Evolutionary conservation across 2,888 invertebrate genomes (phyloP).

Genomic region (Notodonta ziczac): DNA sequence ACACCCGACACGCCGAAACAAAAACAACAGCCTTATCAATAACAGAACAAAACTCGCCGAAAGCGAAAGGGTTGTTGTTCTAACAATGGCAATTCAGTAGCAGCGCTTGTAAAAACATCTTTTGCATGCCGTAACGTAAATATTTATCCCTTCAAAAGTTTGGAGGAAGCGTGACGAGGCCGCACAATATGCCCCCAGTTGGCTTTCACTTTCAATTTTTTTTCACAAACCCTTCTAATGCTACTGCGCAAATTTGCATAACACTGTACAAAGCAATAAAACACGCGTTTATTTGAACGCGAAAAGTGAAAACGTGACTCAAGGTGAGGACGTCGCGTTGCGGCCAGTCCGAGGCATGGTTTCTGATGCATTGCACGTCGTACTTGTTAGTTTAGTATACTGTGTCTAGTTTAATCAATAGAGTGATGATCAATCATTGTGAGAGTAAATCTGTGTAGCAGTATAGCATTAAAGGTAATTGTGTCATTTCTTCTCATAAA

Average conservation of each 20-base stretch:
- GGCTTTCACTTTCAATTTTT: constrained; percentile 80
- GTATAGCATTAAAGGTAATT: background rate
- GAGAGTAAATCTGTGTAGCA: background rate
- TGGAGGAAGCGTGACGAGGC: constrained; percentile 68
- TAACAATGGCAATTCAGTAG: constrained; percentile 80
- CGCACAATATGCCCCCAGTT: constrained; percentile 73
- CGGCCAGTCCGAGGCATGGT: constrained; percentile 70
- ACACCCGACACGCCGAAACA: constrained; percentile 35
- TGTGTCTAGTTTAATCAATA: background rate
- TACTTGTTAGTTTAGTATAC: constrained; percentile 1
- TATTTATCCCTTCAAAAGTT: constrained; percentile 75
- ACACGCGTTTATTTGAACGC: constrained; percentile 69
- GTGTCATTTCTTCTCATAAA: background rate
- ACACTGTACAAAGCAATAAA: constrained; percentile 75
- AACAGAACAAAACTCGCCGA: constrained; percentile 61
- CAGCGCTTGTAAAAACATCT: constrained; percentile 75
- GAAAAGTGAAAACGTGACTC: constrained; percentile 81
- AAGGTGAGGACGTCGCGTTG: constrained; percentile 57
- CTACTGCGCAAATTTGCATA: constrained; percentile 80
- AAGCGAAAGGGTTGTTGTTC: constrained; percentile 77
- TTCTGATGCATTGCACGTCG: constrained; percentile 69
- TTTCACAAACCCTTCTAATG: constrained; percentile 76
- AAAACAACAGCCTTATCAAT: constrained; percentile 54
- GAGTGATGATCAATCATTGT: background rate
- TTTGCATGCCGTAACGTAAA: constrained; percentile 81